These are phyloP conservation scores for Charanyca ferruginea DNA, from an alignment of 2,888 invertebrate species.

Conservation along the genomic window DNA sequence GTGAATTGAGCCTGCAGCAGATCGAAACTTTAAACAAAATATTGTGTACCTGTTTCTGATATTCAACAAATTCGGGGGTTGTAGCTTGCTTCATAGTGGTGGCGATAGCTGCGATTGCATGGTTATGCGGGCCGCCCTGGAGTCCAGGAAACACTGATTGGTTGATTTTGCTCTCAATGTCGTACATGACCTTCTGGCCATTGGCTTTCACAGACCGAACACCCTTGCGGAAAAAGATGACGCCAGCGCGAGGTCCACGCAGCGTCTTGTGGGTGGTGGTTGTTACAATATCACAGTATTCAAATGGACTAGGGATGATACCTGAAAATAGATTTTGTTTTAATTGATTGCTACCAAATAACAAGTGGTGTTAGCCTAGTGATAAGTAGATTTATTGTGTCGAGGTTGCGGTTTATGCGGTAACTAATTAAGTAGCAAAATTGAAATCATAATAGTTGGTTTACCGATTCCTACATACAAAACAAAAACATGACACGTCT, in stretches of 20 bases:
- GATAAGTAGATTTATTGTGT: not conserved
- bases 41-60: slow-evolving; percentile 94
- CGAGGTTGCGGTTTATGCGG: not conserved
- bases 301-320: slow-evolving; percentile 97
- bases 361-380: not conserved
- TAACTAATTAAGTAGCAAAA: no score
- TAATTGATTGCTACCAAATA: not conserved
- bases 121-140: slow-evolving; percentile 99
- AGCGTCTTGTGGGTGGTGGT: slow-evolving; percentile 99
- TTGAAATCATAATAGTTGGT: no score
- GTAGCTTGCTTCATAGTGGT: slow-evolving; percentile 98
- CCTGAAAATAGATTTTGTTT: slow-evolving; percentile 75
- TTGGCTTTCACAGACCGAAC: slow-evolving; percentile 94
- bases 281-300: slow-evolving; percentile 97
- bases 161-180: slow-evolving; percentile 97
- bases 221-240: slow-evolving; percentile 98
- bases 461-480: no score
- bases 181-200: slow-evolving; percentile 96
- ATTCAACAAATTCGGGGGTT: slow-evolving; percentile 95
- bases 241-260: slow-evolving; percentile 96
- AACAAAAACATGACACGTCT: no score
- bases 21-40: no score
- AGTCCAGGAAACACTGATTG: slow-evolving; percentile 97
- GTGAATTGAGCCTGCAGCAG: not conserved
- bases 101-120: slow-evolving; percentile 98